Evolutionary conservation across 1,140 invertebrate species (phyloP), one percentile per base, ranked within the genome.

Genomic region (Atta cephalotes): DNA sequence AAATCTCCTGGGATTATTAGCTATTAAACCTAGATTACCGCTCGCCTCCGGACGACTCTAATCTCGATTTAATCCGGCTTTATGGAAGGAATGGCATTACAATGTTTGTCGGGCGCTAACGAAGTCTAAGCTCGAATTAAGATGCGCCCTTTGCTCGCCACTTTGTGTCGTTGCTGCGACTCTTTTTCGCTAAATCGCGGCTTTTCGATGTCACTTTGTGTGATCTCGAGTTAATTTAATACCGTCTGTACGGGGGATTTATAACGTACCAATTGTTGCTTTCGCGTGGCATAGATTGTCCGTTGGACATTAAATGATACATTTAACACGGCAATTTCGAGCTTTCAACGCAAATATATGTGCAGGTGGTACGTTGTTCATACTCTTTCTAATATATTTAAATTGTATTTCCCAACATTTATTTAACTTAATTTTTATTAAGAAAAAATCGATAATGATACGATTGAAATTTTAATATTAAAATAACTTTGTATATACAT

Each of bases 11-110:
- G 91, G 92, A 91, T 93, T 90, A 93, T 85, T 86, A 71, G 65
- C 89, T 92, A 93, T 92, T 93, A 93, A 92, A 93, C 91, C 90
- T 92, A 93, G 92, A 93, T 94, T 94, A 94, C 84, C 56, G 84
- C 60, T 25, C 66, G 35, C 74, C 65, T n/a, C 9, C 28, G 85
- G 45, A 60, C 87, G 80, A 81, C 86, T 88, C 79, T 91, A 92
- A 93, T 92, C 92, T 91, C 85, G 77, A 76, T 89, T 89, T 76
- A 84, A 88, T 80, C 71, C 80, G 31, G 86, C 84, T 91, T 89
- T 90, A 62, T 18, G 78, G 62, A 62, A 87, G 62, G 56, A 76
- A 62, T n/a, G 70, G 66, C 53, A 74, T 85, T 85, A 85, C 18
- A 49, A 72, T 56, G 49, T 49, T 87, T 9, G 77, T 68, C 62